These are phyloP conservation scores for Laupala kohalensis DNA, from an alignment of 1,140 invertebrate species.

Conservation along the genomic window DNA sequence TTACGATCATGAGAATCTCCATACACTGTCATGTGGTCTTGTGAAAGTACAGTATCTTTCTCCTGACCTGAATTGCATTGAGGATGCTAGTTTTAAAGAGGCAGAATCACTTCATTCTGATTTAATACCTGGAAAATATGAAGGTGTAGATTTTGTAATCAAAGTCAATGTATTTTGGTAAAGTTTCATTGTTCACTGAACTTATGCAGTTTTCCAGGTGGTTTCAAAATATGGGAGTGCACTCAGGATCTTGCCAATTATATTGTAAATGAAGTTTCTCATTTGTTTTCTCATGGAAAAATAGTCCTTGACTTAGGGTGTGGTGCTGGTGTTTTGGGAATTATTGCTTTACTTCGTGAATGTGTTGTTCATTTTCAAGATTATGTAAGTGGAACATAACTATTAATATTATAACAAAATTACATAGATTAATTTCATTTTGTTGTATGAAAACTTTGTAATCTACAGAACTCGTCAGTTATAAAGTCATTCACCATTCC, in stretches of 20 bases:
- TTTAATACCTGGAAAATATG: background rate
- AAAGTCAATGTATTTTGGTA: background rate
- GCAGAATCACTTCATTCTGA: background rate
- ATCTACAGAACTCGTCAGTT: slow-evolving; percentile 59
- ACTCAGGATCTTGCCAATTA: slow-evolving; percentile 60
- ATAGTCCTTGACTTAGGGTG: slow-evolving; percentile 72
- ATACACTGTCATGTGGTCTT: background rate
- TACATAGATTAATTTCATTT: too few relatives aligned
- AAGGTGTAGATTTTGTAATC: background rate
- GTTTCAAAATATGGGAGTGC: slow-evolving; percentile 82
- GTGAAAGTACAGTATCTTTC: background rate
- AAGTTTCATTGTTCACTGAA: background rate
- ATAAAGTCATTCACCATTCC: slow-evolving; percentile 58
- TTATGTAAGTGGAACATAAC: slow-evolving; percentile 81
- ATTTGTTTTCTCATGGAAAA: slow-evolving; percentile 31
- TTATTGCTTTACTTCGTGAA: slow-evolving; percentile 49
- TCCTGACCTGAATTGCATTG: background rate
- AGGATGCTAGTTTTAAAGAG: background rate
- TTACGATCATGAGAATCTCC: background rate
- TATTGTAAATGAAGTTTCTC: slow-evolving; percentile 32
- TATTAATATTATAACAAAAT: too few relatives aligned
- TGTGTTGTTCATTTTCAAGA: slow-evolving; percentile 74
- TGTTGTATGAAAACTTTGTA: background rate
- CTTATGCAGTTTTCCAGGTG: slow-evolving; percentile 45
- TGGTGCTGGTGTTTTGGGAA: slow-evolving; percentile 68